These are phyloP conservation scores for Drosophila orosa DNA, from an alignment of 1,140 invertebrate genomes.

Conservation along the genomic window DNA sequence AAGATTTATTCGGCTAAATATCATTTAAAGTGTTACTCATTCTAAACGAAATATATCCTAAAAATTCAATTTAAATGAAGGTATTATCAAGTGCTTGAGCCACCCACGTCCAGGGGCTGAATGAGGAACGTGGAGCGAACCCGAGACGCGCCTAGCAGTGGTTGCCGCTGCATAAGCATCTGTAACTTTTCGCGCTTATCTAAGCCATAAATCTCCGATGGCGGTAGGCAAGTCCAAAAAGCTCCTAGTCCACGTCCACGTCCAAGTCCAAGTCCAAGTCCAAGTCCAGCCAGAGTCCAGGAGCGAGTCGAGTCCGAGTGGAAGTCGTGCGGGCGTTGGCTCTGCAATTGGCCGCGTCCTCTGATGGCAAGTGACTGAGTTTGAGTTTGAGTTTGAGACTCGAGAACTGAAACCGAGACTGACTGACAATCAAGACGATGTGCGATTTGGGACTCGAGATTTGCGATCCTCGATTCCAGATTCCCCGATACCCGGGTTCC, in stretches of 20 bases:
- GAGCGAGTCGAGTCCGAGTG: slow-evolving; percentile 52
- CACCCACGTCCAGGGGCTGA: slow-evolving; percentile 55
- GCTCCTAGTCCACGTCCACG: slow-evolving; percentile 42
- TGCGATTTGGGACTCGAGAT: slow-evolving; percentile 46
- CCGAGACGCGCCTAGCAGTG: slow-evolving; percentile 66
- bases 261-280: slow-evolving; percentile 46
- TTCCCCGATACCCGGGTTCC: slow-evolving; percentile 13
- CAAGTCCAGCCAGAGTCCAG: slow-evolving; percentile 32
- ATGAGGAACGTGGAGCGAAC: slow-evolving; percentile 52
- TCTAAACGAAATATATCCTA: not conserved
- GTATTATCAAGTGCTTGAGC: slow-evolving; percentile 9
- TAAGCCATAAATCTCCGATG: slow-evolving; percentile 80
- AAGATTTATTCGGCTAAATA: not conserved
- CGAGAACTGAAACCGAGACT: slow-evolving; percentile 51
- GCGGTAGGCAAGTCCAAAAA: slow-evolving; percentile 75
- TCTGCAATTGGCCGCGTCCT: slow-evolving; percentile 46
- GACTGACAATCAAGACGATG: slow-evolving; percentile 72
- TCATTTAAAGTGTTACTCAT: not conserved
- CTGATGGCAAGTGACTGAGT: slow-evolving; percentile 65
- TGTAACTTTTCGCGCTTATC: slow-evolving; percentile 82
- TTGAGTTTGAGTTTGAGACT: slow-evolving; percentile 24
- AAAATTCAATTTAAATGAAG: not conserved
- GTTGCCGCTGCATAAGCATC: slow-evolving; percentile 80
- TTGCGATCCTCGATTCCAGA: slow-evolving; percentile 24
- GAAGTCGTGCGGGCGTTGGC: slow-evolving; percentile 79